A percentile compares a stretch with the other conserved stretches of the same genome.
Evolutionary conservation across 1,140 invertebrate genomes (phyloP).

Genomic region (Papilio aristodemus): DNA sequence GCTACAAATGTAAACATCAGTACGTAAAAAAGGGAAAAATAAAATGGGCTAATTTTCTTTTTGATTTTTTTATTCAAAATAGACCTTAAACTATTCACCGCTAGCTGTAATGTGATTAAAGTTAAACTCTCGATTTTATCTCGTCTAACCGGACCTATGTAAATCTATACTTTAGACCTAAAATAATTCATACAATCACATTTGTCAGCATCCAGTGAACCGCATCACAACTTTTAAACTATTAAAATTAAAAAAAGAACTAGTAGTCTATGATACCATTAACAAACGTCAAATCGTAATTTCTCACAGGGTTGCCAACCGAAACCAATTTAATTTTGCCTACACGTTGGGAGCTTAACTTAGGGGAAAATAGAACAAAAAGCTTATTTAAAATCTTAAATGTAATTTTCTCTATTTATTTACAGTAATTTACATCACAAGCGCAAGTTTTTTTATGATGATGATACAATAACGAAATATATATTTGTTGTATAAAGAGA

Average conservation of each 20-base stretch:
- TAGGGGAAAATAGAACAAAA: conserved; percentile 41
- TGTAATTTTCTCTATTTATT: conserved; percentile 59
- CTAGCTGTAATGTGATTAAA: conserved; percentile 55
- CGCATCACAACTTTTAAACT: conserved; percentile 48
- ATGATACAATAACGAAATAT: conserved; percentile 43
- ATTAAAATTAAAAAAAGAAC: conserved; percentile 42
- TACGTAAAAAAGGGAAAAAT: conserved; percentile 40
- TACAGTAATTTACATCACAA: conserved; percentile 78
- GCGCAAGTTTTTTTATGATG: conserved; percentile 53
- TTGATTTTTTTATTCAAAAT: conserved; percentile 64
- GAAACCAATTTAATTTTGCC: conserved; percentile 39
- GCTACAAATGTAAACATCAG: conserved; percentile 15
- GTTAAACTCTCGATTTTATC: conserved; percentile 40
- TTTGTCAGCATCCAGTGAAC: conserved; percentile 36
- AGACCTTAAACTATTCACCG: conserved; percentile 58
- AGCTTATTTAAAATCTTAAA: conserved; percentile 58
- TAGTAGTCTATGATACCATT: background rate
- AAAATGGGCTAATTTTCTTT: conserved; percentile 40
- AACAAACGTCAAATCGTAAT: conserved; percentile 42
- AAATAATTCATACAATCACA: conserved; percentile 34
- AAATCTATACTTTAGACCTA: conserved; percentile 37
- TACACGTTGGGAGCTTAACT: conserved; percentile 33
- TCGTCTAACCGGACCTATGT: conserved; percentile 38
- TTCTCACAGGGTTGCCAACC: conserved; percentile 43
- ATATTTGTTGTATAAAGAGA: conserved; percentile 37